Evolutionary conservation across 2,888 invertebrate genomes (phyloP).

Genomic region (Ryuthela nishihirai): DNA sequence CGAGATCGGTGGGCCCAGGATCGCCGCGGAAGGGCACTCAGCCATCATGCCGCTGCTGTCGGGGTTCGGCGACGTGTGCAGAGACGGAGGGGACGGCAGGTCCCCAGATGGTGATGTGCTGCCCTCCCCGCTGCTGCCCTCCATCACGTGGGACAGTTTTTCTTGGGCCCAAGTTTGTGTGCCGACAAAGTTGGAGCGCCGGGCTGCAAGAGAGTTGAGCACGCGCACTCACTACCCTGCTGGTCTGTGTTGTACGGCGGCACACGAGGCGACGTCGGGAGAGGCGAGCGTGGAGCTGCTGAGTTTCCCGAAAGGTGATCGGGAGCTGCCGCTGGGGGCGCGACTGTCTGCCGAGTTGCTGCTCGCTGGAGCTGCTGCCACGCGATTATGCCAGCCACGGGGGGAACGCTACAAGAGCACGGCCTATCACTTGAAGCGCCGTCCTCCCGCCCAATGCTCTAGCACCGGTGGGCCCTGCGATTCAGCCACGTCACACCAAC

Average conservation of each 20-base stretch:
- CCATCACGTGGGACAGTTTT: too few species aligned
- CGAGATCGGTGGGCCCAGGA: slow-evolving; percentile 16
- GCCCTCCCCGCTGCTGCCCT: slow-evolving; percentile 37
- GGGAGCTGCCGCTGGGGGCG: not conserved
- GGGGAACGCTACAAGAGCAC: slow-evolving; percentile 14
- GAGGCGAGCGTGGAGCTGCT: not conserved
- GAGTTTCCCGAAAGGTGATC: not conserved
- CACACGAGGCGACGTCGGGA: not conserved
- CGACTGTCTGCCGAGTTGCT: not conserved
- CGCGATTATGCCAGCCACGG: slow-evolving; percentile 8
- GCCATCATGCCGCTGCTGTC: slow-evolving; percentile 29
- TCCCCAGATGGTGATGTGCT: slow-evolving; percentile 20
- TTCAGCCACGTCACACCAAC: slow-evolving; percentile 29
- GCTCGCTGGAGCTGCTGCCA: not conserved
- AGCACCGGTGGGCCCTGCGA: slow-evolving; percentile 2
- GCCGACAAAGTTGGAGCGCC: not conserved
- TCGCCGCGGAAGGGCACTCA: slow-evolving; percentile 18
- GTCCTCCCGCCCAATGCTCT: slow-evolving; percentile 2
- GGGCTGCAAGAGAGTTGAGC: too few species aligned
- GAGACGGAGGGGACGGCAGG: slow-evolving; percentile 1
- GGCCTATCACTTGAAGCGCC: slow-evolving; percentile 11
- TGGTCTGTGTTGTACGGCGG: not conserved
- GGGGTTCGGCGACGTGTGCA: slow-evolving; percentile 25
- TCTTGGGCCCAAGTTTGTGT: not conserved
- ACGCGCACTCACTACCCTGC: too few species aligned